These are phyloP conservation scores for Gambusia yucatana DNA, from an alignment of 2,797 vertebrate genomes.

Conservation along the genomic window DNA sequence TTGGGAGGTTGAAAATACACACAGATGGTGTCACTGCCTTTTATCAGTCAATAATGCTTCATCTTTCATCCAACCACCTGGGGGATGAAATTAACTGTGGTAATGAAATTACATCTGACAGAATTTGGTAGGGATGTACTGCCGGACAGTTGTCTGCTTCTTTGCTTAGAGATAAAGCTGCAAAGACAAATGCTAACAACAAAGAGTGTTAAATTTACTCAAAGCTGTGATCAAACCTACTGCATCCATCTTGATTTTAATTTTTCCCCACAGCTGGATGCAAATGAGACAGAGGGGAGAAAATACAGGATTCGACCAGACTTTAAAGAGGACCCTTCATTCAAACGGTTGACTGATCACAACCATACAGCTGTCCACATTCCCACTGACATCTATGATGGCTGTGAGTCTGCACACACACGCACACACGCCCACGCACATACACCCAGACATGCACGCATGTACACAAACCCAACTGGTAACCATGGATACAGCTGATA, in stretches of 20 bases:
- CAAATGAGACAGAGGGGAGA: slow-evolving; percentile 90
- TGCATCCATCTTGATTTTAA: slow-evolving; percentile 24
- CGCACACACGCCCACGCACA: slow-evolving; percentile 6
- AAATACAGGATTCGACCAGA: slow-evolving; percentile 90
- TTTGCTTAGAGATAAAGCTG: slow-evolving; percentile 25
- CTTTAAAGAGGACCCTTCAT: slow-evolving; percentile 90
- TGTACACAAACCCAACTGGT: slow-evolving; percentile 26
- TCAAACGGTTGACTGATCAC: slow-evolving; percentile 90
- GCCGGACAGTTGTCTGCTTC: slow-evolving; percentile 6
- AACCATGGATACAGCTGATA: slow-evolving; percentile 66
- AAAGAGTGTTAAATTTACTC: slow-evolving; percentile 14
- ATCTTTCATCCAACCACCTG: slow-evolving; percentile 19
- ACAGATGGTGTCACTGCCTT: slow-evolving; percentile 35
- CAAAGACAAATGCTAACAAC: slow-evolving; percentile 12
- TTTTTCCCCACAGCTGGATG: slow-evolving; percentile 83
- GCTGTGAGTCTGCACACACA: slow-evolving; percentile 88
- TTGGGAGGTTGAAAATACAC: slow-evolving; percentile 56
- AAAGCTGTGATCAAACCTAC: slow-evolving; percentile 15
- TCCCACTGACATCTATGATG: slow-evolving; percentile 98
- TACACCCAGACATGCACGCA: slow-evolving; percentile 15
- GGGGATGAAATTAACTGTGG: slow-evolving; percentile 29
- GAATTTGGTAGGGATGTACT: slow-evolving; percentile 19
- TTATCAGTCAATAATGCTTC: slow-evolving; percentile 21
- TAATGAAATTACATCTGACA: slow-evolving; percentile 22
- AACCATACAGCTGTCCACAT: slow-evolving; percentile 97